Conservation (phyloP, 2,888 invertebrate genomes). For the Drosophila differens region DNA sequence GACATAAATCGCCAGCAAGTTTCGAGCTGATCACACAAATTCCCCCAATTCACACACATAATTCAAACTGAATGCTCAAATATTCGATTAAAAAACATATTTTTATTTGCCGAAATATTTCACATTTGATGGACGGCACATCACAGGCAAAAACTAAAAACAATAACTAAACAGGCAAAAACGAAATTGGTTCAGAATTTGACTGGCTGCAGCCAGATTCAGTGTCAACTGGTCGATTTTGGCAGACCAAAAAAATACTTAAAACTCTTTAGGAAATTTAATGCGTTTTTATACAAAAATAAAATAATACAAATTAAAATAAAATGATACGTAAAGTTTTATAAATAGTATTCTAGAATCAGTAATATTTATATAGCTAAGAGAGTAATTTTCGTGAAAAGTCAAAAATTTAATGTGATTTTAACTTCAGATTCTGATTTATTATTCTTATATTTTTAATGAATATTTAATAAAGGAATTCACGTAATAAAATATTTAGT, state of each 20-base stretch:
- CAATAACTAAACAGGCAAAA: neutral
- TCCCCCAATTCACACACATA: neutral
- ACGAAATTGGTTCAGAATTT: neutral
- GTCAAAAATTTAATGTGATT: neutral
- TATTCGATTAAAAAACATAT: neutral
- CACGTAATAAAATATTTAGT: neutral
- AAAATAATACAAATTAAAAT: neutral
- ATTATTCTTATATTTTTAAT: neutral
- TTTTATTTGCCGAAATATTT: neutral
- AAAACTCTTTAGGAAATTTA: neutral
- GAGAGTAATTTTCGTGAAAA: neutral
- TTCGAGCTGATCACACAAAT: slow-evolving; percentile 1
- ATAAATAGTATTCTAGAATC: neutral
- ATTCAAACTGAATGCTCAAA: slow-evolving; percentile 10
- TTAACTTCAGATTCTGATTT: neutral
- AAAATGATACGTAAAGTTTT: neutral
- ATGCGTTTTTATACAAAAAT: neutral
- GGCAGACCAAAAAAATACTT: neutral
- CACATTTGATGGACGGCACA: slow-evolving; percentile 9
- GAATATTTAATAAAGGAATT: neutral
- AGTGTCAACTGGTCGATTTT: neutral
- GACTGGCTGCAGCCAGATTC: neutral
- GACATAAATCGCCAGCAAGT: slow-evolving; percentile 34
- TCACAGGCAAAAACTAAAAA: neutral
- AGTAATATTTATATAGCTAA: neutral